phyloP scores from a whole-genome alignment of 2,888 invertebrate genomes.

The Sisyra nigra region DNA sequence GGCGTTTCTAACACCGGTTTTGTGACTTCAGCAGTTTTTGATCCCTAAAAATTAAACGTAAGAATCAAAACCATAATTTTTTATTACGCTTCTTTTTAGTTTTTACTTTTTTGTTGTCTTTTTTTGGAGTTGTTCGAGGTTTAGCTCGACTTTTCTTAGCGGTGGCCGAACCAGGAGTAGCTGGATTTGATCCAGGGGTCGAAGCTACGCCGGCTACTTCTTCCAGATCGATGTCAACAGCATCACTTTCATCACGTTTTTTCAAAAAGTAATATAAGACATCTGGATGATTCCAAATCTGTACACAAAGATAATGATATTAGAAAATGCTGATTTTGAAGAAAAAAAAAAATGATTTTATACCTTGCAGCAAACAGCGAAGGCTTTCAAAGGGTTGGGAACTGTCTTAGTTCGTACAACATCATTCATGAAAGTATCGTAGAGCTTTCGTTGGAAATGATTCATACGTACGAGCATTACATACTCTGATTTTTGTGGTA shows the following conservation, averaged over 20 bases:
- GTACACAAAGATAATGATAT: conserved; percentile 12
- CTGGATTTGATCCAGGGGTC: conserved; percentile 8
- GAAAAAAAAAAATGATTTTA: conserved; percentile 11
- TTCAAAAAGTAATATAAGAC: conserved; percentile 76
- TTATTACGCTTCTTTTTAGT: conserved; percentile 10
- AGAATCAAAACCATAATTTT: conserved; percentile 8
- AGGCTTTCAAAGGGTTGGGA: conserved; percentile 92
- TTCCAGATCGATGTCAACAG: conserved; percentile 66
- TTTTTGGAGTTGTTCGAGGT: conserved; percentile 12
- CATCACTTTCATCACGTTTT: conserved; percentile 62
- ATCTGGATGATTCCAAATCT: conserved; percentile 92
- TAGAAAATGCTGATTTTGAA: not conserved
- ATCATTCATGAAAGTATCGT: conserved; percentile 87
- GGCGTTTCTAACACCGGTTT: not conserved
- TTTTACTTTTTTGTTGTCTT: conserved; percentile 13
- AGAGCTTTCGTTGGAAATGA: conserved; percentile 74
- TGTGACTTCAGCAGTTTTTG: not conserved
- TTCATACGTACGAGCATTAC: conserved; percentile 82
- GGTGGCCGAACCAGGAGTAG: conserved; percentile 9
- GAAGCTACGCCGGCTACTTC: conserved; percentile 42
- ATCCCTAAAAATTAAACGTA: not conserved
- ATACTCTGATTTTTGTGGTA: conserved; percentile 91
- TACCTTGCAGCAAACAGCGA: conserved; percentile 95
- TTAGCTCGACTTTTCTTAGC: conserved; percentile 18
- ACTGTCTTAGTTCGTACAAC: conserved; percentile 72